phyloP scores from a whole-genome alignment of 1,140 invertebrate species.

The Drosophila asahinai region DNA sequence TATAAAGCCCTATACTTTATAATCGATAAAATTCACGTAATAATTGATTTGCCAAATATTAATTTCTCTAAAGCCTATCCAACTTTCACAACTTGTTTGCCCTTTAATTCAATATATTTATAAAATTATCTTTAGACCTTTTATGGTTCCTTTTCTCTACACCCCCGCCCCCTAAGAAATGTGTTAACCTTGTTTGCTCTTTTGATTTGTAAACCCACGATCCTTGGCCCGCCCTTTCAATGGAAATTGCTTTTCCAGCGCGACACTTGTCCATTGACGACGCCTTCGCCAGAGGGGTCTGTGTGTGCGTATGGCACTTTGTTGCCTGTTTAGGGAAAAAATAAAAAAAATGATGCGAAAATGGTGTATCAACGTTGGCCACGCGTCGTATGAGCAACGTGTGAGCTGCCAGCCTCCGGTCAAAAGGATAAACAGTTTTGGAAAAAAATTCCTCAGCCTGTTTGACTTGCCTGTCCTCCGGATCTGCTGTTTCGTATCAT shows the following conservation, averaged over 20 bases:
- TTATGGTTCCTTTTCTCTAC: not conserved
- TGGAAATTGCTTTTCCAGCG: slow-evolving; percentile 19
- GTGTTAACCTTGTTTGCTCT: slow-evolving; percentile 22
- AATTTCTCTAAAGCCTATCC: too few species aligned
- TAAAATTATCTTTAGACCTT: not conserved
- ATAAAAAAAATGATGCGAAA: not conserved
- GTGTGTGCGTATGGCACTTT: slow-evolving; percentile 8
- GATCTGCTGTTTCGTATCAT: not conserved
- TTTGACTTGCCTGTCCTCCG: slow-evolving; percentile 20
- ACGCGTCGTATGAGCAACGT: slow-evolving; percentile 21
- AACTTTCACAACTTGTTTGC: too few species aligned
- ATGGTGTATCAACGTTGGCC: slow-evolving; percentile 17
- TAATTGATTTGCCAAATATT: not conserved
- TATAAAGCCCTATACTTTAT: too few species aligned
- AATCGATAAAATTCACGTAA: not conserved
- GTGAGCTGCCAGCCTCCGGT: slow-evolving; percentile 18
- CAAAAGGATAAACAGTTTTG: slow-evolving; percentile 21
- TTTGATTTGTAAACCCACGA: slow-evolving; percentile 19
- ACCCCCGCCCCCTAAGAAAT: not conserved
- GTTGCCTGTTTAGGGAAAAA: slow-evolving; percentile 12
- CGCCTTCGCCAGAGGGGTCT: not conserved
- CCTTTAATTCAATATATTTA: not conserved
- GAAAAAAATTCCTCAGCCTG: slow-evolving; percentile 12
- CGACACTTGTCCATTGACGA: slow-evolving; percentile 17
- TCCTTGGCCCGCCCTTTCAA: slow-evolving; percentile 3